These are phyloP conservation scores for Microctonus aethiopoides DNA, from an alignment of 2,888 invertebrate species.

Conservation along the genomic window DNA sequence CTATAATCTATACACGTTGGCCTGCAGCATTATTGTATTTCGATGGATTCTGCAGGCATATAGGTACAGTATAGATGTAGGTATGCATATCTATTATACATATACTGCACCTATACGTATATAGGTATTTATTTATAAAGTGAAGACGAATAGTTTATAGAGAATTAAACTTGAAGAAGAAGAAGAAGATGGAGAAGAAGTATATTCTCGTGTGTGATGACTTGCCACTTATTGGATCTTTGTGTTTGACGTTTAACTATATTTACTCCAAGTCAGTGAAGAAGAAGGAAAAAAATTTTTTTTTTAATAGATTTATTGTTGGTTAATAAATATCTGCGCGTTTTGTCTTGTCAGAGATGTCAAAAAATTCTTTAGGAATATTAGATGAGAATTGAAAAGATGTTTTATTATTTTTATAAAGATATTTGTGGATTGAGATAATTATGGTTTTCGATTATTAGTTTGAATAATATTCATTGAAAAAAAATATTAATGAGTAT, in stretches of 20 bases:
- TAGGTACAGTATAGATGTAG: no score
- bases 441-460: no score
- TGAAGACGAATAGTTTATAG: not conserved
- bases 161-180: not conserved
- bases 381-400: slow-evolving; percentile 47
- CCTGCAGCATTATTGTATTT: slow-evolving; percentile 8
- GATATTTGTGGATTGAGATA: no score
- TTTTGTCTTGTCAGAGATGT: not conserved
- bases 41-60: slow-evolving; percentile 16
- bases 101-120: no score
- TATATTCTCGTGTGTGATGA: slow-evolving; percentile 46
- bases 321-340: not conserved
- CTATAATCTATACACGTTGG: not conserved
- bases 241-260: slow-evolving; percentile 53
- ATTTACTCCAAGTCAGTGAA: slow-evolving; percentile 38
- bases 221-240: slow-evolving; percentile 52
- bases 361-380: slow-evolving; percentile 59
- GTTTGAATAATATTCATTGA: no score
- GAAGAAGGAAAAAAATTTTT: not conserved
- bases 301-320: not conserved
- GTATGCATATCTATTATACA: no score
- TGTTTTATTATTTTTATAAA: not conserved
- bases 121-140: not conserved
- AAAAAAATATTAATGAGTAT: no score
- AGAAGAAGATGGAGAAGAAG: slow-evolving; percentile 37